Evolutionary conservation across 2,888 invertebrate species (phyloP).

Genomic region (Eristalinus sepulchralis): DNA sequence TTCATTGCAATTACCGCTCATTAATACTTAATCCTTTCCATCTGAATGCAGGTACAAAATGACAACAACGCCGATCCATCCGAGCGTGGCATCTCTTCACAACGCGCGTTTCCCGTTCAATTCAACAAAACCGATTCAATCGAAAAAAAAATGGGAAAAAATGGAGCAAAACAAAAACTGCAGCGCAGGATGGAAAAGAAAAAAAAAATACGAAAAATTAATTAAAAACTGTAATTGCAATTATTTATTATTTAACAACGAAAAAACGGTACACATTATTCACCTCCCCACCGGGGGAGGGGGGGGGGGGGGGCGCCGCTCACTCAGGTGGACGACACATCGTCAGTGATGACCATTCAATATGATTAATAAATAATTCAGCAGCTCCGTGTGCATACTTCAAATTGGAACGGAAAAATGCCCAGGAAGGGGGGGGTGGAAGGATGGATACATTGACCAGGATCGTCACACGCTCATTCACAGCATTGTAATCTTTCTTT

Average conservation of each 20-base stretch:
- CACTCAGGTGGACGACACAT: neutral
- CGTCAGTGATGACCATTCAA: constrained; percentile 35
- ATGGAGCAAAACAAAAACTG: neutral
- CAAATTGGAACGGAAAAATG: too few relatives aligned
- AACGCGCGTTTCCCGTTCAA: neutral
- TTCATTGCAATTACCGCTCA: constrained; percentile 34
- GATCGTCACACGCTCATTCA: neutral
- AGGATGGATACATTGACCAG: neutral
- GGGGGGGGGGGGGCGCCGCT: neutral
- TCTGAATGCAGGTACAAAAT: neutral
- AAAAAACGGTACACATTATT: constrained; percentile 38
- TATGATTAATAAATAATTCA: constrained; percentile 59
- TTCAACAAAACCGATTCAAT: neutral
- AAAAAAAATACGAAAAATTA: constrained; percentile 45
- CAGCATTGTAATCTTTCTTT: neutral
- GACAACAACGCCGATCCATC: constrained; percentile 9
- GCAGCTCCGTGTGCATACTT: neutral
- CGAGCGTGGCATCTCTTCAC: neutral
- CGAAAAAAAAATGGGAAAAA: neutral
- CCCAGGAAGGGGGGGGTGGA: too few relatives aligned
- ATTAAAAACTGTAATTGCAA: constrained; percentile 65
- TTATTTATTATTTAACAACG: constrained; percentile 62
- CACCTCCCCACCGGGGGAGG: neutral
- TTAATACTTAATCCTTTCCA: constrained; percentile 28
- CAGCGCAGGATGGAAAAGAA: constrained; percentile 13